phyloP scores from a whole-genome alignment of 2,113 vertebrate genomes.

The Prinia subflava region DNA sequence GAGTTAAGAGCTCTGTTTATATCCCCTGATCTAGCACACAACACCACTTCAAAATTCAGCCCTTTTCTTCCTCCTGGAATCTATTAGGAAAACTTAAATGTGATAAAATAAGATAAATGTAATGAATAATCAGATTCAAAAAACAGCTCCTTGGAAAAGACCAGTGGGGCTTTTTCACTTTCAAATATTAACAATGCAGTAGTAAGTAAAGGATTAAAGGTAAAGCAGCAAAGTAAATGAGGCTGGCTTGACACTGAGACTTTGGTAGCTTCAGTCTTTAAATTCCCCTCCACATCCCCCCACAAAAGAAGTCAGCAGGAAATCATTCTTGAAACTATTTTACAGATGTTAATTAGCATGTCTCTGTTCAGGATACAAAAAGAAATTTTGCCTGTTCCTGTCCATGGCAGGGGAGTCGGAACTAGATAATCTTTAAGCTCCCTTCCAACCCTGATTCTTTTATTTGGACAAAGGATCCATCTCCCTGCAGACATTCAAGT shows the following conservation, averaged over 20 bases:
- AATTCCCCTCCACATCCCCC: fast-evolving
- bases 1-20: background rate
- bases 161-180: background rate
- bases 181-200: background rate
- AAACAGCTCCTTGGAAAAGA: background rate
- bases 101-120: background rate
- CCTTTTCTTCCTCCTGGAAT: background rate
- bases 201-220: background rate
- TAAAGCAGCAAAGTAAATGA: background rate
- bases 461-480: background rate
- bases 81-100: background rate
- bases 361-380: background rate
- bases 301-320: background rate
- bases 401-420: background rate
- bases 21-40: background rate
- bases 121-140: background rate
- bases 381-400: background rate
- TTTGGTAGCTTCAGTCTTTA: background rate
- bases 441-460: background rate
- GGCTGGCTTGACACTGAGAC: background rate
- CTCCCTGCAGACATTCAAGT: background rate
- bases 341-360: background rate
- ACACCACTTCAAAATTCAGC: background rate
- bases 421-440: background rate
- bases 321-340: background rate